These are phyloP conservation scores for Habrosyne pyritoides DNA, from an alignment of 2,888 invertebrate genomes.

Conservation along the genomic window DNA sequence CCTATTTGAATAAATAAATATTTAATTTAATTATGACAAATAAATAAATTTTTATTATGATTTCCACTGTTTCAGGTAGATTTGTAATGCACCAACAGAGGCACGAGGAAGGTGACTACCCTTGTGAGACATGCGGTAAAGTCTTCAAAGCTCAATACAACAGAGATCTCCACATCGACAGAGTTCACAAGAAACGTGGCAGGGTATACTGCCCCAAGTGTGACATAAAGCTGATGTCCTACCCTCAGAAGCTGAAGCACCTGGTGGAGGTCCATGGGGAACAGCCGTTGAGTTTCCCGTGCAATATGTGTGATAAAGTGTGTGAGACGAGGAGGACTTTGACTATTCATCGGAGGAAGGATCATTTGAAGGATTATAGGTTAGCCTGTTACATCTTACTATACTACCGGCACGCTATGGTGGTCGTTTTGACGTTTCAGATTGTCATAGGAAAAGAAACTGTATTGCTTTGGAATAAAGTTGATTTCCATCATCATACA, in stretches of 20 bases:
- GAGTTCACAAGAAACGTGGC: slow-evolving; percentile 67
- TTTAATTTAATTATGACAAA: too few relatives aligned
- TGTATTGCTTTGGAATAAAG: too few relatives aligned
- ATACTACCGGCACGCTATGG: too few relatives aligned
- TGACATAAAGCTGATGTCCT: slow-evolving; percentile 69
- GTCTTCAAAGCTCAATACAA: slow-evolving; percentile 65
- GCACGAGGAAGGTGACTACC: slow-evolving; percentile 64
- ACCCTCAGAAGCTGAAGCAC: slow-evolving; percentile 73
- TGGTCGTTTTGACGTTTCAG: too few relatives aligned
- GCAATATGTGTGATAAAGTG: slow-evolving; percentile 62
- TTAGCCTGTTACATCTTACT: slow-evolving; percentile 18
- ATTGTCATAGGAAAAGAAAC: too few relatives aligned
- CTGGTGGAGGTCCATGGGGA: slow-evolving; percentile 73
- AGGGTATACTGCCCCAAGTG: slow-evolving; percentile 75
- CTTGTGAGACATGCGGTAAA: slow-evolving; percentile 71
- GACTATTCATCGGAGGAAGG: slow-evolving; percentile 69
- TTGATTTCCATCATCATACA: too few relatives aligned
- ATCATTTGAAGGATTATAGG: slow-evolving; percentile 73
- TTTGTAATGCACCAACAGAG: slow-evolving; percentile 72
- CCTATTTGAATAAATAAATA: neutral
- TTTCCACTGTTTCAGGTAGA: slow-evolving; percentile 37
- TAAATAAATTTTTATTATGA: too few relatives aligned
- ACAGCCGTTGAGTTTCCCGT: slow-evolving; percentile 61
- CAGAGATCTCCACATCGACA: slow-evolving; percentile 48
- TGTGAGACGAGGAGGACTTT: slow-evolving; percentile 62